Conservation (phyloP, 1,140 invertebrate genomes). For the Neuroterus valhalla region DNA sequence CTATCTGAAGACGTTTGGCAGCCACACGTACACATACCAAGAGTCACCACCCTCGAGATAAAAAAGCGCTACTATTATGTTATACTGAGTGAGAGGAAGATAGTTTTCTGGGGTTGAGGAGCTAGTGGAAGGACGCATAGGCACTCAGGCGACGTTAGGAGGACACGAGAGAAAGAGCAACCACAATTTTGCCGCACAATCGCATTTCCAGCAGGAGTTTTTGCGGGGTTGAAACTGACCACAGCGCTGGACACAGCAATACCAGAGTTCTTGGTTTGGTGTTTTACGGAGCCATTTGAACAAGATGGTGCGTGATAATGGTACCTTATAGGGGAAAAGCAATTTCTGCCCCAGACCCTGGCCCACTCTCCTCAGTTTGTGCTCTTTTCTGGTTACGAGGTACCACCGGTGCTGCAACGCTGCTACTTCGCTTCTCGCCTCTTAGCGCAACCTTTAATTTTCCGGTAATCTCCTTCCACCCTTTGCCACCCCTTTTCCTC, state of each 20-base stretch:
- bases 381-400: constrained; percentile 47
- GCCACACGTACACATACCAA: constrained; percentile 8
- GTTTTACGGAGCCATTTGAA: constrained; percentile 71
- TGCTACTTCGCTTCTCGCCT: constrained; percentile 62
- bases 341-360: constrained; percentile 65
- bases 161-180: constrained; percentile 46
- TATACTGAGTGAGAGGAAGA: constrained; percentile 3
- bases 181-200: constrained; percentile 64
- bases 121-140: not conserved
- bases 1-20: constrained; percentile 42
- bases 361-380: constrained; percentile 41
- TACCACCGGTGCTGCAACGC: constrained; percentile 32
- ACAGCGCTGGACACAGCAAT: constrained; percentile 60
- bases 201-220: constrained; percentile 46
- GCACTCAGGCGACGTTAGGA: not conserved
- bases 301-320: constrained; percentile 74
- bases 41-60: constrained; percentile 2
- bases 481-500: constrained; percentile 3
- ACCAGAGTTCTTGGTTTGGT: constrained; percentile 54
- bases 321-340: constrained; percentile 71
- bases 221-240: constrained; percentile 61
- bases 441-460: constrained; percentile 63
- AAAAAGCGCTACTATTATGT: constrained; percentile 34
- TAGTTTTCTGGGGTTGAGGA: constrained; percentile 18
- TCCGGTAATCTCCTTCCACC: constrained; percentile 45